A percentile compares a stretch with the other conserved stretches of the same genome.
Evolutionary conservation across 2,888 invertebrate species (phyloP).

Genomic region (Pogonocherus hispidulus): DNA sequence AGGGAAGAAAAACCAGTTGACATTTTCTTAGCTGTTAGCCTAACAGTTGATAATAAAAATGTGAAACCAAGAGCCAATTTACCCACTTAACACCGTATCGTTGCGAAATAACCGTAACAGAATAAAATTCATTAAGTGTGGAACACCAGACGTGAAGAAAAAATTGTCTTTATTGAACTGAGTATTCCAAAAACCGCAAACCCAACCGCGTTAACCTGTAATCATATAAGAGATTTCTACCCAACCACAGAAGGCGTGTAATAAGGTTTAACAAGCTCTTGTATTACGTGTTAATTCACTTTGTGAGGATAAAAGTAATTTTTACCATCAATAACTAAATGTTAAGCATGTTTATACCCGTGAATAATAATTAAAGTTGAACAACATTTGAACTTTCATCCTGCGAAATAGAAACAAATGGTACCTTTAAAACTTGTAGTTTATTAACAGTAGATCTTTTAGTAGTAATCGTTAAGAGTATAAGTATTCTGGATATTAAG

Average conservation of each 20-base stretch:
- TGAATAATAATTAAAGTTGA: too few species aligned
- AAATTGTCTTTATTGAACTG: background rate
- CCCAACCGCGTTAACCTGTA: background rate
- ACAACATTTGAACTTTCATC: too few species aligned
- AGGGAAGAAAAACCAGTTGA: too few species aligned
- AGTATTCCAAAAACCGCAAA: background rate
- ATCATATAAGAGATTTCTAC: slow-evolving; percentile 1
- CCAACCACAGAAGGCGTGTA: background rate
- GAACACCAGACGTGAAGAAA: background rate
- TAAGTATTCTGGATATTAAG: too few species aligned
- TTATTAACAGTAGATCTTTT: too few species aligned
- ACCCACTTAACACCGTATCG: background rate
- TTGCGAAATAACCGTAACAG: background rate
- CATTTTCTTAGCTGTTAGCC: too few species aligned
- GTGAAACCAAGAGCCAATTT: too few species aligned
- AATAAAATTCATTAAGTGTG: background rate
- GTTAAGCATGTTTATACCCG: background rate
- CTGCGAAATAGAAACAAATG: too few species aligned
- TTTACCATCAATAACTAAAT: background rate
- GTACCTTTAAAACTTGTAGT: too few species aligned
- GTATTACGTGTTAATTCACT: background rate
- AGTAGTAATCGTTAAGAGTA: too few species aligned
- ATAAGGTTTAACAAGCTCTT: background rate
- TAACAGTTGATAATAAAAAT: too few species aligned
- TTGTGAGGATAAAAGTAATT: background rate